Evolutionary conservation across 2,888 invertebrate genomes (phyloP).

Genomic region (Pristionchus maxplancki): DNA sequence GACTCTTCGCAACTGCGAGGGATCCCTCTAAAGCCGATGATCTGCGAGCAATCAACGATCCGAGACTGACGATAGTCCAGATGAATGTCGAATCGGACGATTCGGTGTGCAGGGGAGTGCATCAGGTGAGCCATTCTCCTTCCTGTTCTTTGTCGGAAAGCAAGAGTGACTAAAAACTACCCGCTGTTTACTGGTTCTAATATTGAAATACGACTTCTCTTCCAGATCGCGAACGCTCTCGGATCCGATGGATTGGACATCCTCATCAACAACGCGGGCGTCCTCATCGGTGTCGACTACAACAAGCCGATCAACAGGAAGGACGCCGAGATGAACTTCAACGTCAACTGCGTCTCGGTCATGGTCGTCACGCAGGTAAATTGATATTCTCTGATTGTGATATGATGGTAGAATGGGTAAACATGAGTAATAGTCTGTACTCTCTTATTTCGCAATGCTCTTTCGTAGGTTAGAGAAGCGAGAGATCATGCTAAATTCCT

Average conservation of each 20-base stretch:
- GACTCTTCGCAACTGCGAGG: not conserved
- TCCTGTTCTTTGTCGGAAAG: no score
- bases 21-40: not conserved
- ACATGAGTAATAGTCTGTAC: no score
- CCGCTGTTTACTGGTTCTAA: no score
- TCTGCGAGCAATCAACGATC: not conserved
- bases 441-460: no score
- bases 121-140: no score
- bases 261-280: conserved; percentile 22
- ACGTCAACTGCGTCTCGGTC: not conserved
- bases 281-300: not conserved
- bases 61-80: not conserved
- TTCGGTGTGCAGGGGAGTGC: not conserved
- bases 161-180: no score
- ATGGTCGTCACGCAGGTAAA: not conserved
- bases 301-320: conserved; percentile 1
- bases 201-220: no score
- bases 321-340: not conserved
- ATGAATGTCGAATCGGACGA: not conserved
- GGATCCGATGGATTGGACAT: not conserved
- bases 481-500: no score
- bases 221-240: not conserved
- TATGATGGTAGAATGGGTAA: no score
- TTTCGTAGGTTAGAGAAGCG: no score
- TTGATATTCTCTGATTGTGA: no score